phyloP scores from a whole-genome alignment of 2,888 invertebrate genomes.

The Pachydiplax longipennis region DNA sequence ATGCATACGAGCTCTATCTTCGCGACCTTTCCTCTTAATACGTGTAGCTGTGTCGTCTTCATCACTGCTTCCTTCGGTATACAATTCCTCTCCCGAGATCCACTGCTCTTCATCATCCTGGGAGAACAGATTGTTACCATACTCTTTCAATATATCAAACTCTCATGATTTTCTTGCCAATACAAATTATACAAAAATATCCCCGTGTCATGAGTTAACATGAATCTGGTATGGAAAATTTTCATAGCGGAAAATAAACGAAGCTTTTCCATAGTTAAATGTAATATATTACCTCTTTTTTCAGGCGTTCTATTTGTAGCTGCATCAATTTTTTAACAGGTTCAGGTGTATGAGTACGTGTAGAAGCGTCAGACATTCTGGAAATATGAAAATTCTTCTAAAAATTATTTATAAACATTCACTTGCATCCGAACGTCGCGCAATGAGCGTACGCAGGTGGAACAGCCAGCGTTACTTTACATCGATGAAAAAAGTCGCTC shows the following conservation, averaged over 20 bases:
- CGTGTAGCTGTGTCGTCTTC: constrained; percentile 56
- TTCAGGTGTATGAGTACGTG: constrained; percentile 17
- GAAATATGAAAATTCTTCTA: not conserved
- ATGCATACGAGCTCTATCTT: constrained; percentile 39
- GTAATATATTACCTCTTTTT: not conserved
- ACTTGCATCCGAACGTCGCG: not conserved
- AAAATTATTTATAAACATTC: not conserved
- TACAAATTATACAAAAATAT: not conserved
- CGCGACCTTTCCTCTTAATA: constrained; percentile 26
- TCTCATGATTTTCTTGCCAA: not conserved
- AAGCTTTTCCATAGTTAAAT: not conserved
- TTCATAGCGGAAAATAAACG: not conserved
- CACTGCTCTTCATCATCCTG: constrained; percentile 61
- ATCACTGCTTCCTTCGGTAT: constrained; percentile 61
- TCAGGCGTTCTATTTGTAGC: constrained; percentile 30
- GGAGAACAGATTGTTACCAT: not conserved
- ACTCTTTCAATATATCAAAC: not conserved
- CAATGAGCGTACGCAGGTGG: not conserved
- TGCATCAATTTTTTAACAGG: constrained; percentile 26
- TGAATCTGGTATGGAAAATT: not conserved
- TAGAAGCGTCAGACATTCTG: constrained; percentile 21
- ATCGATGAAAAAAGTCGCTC: not conserved
- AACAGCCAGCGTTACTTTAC: not conserved
- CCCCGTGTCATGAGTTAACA: not conserved
- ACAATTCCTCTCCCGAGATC: constrained; percentile 63